Conservation (phyloP, 2,113 vertebrate species). For the Chaenogobius annularis region DNA sequence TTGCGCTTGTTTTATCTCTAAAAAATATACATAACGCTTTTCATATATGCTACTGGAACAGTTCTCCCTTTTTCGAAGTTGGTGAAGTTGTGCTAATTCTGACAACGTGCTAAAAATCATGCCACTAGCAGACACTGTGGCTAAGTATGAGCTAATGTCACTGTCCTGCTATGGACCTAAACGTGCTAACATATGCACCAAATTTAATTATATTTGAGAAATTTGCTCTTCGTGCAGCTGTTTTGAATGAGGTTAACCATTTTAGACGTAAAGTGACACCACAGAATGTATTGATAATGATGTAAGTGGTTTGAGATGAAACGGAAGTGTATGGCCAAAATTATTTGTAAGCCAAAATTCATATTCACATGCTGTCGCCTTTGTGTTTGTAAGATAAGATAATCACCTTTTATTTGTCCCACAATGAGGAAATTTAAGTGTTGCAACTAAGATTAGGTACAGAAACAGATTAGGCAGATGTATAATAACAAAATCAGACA, state of each 20-base stretch:
- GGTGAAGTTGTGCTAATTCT: neutral
- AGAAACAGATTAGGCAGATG: too few species aligned
- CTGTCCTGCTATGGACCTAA: slow-evolving; percentile 13
- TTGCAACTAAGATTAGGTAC: too few species aligned
- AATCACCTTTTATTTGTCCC: too few species aligned
- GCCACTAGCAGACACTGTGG: neutral
- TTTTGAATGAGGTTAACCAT: neutral
- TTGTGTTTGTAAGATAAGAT: too few species aligned
- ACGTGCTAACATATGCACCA: neutral
- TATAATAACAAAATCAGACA: too few species aligned
- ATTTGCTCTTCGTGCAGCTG: neutral
- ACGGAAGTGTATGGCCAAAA: neutral
- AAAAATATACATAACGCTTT: neutral
- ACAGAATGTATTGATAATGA: neutral
- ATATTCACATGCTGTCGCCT: too few species aligned
- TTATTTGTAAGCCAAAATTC: too few species aligned
- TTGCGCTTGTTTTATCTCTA: neutral
- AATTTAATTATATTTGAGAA: neutral
- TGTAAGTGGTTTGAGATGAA: neutral
- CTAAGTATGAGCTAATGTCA: slow-evolving; percentile 50
- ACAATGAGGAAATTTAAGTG: too few species aligned
- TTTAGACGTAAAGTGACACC: neutral
- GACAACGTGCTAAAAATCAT: neutral
- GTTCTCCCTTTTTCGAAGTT: neutral
- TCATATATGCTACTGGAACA: neutral